These are phyloP conservation scores for Erethizon dorsatum DNA, from an alignment of 2,797 vertebrate genomes.

Conservation along the genomic window DNA sequence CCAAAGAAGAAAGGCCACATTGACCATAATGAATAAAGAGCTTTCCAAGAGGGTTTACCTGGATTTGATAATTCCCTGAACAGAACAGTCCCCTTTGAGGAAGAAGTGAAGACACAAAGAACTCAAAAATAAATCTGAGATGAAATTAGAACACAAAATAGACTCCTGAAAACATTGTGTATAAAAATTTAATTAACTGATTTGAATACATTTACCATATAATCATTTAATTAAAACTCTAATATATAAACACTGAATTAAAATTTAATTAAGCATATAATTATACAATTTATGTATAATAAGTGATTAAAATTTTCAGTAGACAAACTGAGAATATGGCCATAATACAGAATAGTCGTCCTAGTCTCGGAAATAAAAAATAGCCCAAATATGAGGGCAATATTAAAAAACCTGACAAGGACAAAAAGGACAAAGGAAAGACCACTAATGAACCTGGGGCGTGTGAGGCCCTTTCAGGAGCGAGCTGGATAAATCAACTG, in stretches of 20 bases:
- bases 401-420: neutral
- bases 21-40: neutral
- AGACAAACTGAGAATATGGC: slow-evolving; percentile 1
- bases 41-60: no score
- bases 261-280: slow-evolving; percentile 16
- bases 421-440: neutral
- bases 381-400: neutral
- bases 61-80: no score
- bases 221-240: neutral
- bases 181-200: slow-evolving; percentile 46
- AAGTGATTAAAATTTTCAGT: slow-evolving; percentile 9
- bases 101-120: slow-evolving; percentile 48
- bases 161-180: neutral
- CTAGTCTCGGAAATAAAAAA: neutral
- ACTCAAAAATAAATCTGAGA: slow-evolving; percentile 44
- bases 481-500: no score
- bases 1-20: neutral
- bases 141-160: neutral
- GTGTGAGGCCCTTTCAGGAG: accelerated
- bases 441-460: neutral
- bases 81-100: neutral
- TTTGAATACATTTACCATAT: slow-evolving; percentile 22
- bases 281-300: neutral
- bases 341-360: neutral
- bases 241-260: neutral